A percentile compares a stretch with the other conserved stretches of the same genome.
These are phyloP conservation scores for Spea hammondii DNA, from an alignment of 2,797 vertebrate species.

Conservation along the genomic window DNA sequence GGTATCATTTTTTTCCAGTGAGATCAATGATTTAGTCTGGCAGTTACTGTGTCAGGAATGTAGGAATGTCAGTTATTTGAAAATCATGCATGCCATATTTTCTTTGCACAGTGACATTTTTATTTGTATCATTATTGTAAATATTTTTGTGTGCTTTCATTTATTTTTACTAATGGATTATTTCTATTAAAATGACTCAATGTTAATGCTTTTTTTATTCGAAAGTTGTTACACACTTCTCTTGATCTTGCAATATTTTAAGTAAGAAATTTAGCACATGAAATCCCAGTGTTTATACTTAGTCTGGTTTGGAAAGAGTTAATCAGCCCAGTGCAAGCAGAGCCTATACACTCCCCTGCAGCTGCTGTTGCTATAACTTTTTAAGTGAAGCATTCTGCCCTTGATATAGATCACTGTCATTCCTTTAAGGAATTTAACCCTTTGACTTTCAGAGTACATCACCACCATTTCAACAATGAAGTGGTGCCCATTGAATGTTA, in stretches of 20 bases:
- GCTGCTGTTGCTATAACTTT: background rate
- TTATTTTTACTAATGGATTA: background rate
- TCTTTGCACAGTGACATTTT: background rate
- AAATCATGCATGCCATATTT: too few relatives aligned
- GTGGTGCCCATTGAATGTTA: background rate
- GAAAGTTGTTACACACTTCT: too few relatives aligned
- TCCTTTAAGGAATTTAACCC: slow-evolving; percentile 16
- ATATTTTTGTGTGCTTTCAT: background rate
- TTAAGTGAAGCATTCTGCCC: slow-evolving; percentile 21
- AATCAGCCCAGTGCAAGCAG: background rate
- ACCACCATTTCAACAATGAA: background rate
- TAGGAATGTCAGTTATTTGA: too few relatives aligned
- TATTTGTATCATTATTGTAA: background rate
- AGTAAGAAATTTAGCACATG: background rate
- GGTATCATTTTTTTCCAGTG: background rate
- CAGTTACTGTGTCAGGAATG: background rate
- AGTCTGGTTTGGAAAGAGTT: background rate
- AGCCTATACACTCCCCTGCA: background rate
- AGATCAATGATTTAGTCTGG: background rate
- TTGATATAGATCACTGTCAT: slow-evolving; percentile 8
- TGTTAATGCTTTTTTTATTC: too few relatives aligned
- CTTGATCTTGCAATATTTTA: background rate
- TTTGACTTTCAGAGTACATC: background rate
- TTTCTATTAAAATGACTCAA: background rate
- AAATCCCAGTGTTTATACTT: background rate